These are phyloP conservation scores for Charadrius vociferus DNA, from an alignment of 2,113 vertebrate species.

Conservation along the genomic window DNA sequence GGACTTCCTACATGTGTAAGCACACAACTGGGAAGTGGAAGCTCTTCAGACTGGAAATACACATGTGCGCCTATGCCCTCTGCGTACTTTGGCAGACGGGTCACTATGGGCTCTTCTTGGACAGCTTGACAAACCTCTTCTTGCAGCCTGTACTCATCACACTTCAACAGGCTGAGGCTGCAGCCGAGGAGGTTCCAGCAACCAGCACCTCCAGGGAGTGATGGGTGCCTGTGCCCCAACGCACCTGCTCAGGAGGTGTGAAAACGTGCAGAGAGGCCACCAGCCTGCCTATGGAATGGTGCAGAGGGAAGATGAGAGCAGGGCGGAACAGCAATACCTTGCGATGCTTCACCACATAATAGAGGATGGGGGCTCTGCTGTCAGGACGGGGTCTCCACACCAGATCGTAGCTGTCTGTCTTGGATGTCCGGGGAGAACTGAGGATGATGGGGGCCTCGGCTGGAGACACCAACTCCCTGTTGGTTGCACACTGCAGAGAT, in stretches of 20 bases:
- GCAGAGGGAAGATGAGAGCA: not conserved
- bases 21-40: not conserved
- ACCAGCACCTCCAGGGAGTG: not conserved
- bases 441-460: slow-evolving; percentile 94
- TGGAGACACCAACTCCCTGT: slow-evolving; percentile 73
- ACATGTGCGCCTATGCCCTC: rapidly evolving
- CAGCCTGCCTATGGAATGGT: rapidly evolving
- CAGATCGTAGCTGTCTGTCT: slow-evolving; percentile 92
- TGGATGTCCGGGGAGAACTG: slow-evolving; percentile 91
- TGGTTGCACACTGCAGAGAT: slow-evolving; percentile 78
- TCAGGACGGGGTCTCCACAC: slow-evolving; percentile 92
- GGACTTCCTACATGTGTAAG: not conserved
- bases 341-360: slow-evolving; percentile 92
- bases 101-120: not conserved
- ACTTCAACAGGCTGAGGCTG: not conserved
- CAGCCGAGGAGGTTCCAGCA: not conserved
- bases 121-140: not conserved
- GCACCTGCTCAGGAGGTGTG: rapidly evolving
- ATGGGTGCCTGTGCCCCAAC: not conserved
- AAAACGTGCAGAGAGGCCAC: rapidly evolving
- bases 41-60: not conserved
- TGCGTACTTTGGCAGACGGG: rapidly evolving
- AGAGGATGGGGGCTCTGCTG: slow-evolving; percentile 81
- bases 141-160: not conserved
- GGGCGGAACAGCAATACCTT: slow-evolving; percentile 78